Evolutionary conservation across 53 echinoderm and acorn worm species (phyloP).

Genomic region (Temnopleurus reevesii): DNA sequence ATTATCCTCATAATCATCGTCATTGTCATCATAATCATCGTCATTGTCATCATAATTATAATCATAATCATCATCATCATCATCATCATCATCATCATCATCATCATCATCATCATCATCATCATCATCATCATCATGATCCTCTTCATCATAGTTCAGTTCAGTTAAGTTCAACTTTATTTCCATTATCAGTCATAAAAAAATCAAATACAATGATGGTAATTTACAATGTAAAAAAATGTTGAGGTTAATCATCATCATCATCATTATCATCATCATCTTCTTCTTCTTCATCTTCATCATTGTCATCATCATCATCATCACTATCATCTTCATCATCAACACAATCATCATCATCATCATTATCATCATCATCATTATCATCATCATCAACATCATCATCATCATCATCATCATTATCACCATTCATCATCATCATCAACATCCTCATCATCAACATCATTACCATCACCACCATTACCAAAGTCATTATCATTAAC

Average conservation of each 20-base stretch:
- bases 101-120: constrained; percentile 3
- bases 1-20: background rate
- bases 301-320: background rate
- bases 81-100: background rate
- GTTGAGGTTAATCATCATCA: too few species aligned
- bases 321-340: background rate
- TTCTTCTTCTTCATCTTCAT: background rate
- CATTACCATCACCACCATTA: background rate
- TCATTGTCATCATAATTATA: background rate
- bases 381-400: constrained; percentile 17
- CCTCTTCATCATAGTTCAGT: too few species aligned
- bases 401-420: background rate
- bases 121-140: constrained; percentile 16
- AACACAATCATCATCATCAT: background rate
- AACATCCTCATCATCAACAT: background rate
- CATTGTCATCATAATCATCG: too few species aligned
- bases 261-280: background rate
- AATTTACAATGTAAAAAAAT: too few species aligned
- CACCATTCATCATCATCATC: background rate
- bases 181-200: too few species aligned
- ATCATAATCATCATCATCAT: background rate
- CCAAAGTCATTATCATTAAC: background rate
- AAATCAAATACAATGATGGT: too few species aligned
- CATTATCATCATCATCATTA: background rate
- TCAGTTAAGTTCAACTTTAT: too few species aligned